Evolutionary conservation across 2,113 vertebrate genomes (phyloP).

Genomic region (Calyptommatus sinebrachiatus): DNA sequence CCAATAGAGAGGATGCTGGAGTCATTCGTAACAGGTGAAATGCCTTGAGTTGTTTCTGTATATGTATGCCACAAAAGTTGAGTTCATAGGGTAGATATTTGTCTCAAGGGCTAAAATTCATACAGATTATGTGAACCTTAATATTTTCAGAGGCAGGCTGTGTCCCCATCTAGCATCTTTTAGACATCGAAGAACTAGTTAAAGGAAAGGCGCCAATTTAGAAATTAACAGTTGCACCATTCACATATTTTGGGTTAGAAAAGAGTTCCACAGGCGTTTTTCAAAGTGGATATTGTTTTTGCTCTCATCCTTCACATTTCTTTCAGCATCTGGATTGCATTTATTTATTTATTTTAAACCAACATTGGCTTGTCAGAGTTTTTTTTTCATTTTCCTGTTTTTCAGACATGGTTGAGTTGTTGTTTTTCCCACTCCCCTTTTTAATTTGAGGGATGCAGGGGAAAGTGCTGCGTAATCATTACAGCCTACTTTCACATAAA

Average conservation of each 20-base stretch:
- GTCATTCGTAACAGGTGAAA: no score
- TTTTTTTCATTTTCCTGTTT: conserved; percentile 2
- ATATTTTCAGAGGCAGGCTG: background rate
- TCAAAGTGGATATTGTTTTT: background rate
- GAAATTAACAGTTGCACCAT: background rate
- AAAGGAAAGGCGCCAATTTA: background rate
- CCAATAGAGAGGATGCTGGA: no score
- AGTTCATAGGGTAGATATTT: background rate
- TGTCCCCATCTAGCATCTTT: background rate
- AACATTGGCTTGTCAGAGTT: background rate
- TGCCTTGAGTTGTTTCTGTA: no score
- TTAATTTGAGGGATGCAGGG: background rate
- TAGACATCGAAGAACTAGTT: background rate
- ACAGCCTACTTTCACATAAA: background rate
- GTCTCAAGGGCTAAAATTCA: background rate
- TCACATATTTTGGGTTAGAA: background rate
- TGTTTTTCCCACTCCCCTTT: background rate
- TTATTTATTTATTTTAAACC: conserved; percentile 30
- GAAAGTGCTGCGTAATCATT: background rate
- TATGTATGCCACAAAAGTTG: no score
- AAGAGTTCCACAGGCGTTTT: background rate
- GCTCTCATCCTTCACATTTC: background rate
- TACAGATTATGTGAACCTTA: background rate
- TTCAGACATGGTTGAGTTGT: background rate
- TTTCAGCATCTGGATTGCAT: conserved; percentile 21